These are phyloP conservation scores for Lucifuga dentata DNA, from an alignment of 2,113 vertebrate genomes.

Conservation along the genomic window DNA sequence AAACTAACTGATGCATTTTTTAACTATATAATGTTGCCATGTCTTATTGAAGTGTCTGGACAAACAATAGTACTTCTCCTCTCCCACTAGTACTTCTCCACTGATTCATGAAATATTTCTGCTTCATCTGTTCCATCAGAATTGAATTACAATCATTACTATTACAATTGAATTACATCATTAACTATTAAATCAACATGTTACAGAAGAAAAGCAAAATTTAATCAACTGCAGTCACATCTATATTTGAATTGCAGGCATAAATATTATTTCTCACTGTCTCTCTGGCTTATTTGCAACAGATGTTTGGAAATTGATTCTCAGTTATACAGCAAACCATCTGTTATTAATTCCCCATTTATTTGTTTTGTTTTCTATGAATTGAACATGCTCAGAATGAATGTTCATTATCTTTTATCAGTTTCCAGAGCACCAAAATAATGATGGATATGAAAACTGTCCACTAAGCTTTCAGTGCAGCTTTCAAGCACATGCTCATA, in stretches of 20 bases:
- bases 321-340: conserved; percentile 68
- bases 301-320: conserved; percentile 77
- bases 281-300: conserved; percentile 58
- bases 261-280: conserved; percentile 54
- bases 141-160: not conserved
- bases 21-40: too few species aligned
- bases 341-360: conserved; percentile 74
- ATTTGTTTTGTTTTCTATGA: conserved; percentile 77
- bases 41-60: not conserved
- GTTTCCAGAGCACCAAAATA: conserved; percentile 74
- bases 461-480: conserved; percentile 46
- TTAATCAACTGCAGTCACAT: conserved; percentile 36
- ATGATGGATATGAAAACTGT: conserved; percentile 72
- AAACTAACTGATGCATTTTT: too few species aligned
- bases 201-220: conserved; percentile 20
- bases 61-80: conserved; percentile 12
- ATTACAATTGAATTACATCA: not conserved
- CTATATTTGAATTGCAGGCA: conserved; percentile 44
- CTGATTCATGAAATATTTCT: too few species aligned
- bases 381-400: conserved; percentile 68
- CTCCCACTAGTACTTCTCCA: too few species aligned
- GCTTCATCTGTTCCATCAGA: conserved; percentile 10
- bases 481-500: conserved; percentile 54
- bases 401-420: conserved; percentile 73
- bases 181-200: conserved; percentile 17